A percentile compares a stretch with the other conserved stretches of the same genome.
Evolutionary conservation across 2,888 invertebrate species (phyloP).

Genomic region (Melipona beecheii): DNA sequence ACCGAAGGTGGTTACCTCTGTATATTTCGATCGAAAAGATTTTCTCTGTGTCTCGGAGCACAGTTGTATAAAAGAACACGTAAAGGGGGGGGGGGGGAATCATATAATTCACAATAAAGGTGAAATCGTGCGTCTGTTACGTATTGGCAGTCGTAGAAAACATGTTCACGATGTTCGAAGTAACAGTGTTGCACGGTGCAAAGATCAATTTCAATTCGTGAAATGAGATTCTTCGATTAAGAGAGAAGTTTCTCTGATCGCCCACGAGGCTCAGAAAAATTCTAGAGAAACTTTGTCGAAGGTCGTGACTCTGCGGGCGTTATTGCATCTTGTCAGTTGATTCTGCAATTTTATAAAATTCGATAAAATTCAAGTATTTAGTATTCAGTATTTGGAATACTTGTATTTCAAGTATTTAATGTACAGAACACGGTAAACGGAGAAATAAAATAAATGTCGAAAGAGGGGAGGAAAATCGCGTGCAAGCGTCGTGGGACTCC

Average conservation of each 20-base stretch:
- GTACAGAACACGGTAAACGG: too few species aligned
- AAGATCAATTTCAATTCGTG: not conserved
- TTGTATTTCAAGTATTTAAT: not conserved
- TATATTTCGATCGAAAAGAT: too few species aligned
- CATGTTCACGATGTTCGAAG: not conserved
- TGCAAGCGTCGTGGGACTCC: too few species aligned
- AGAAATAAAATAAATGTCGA: too few species aligned
- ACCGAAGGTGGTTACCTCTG: too few species aligned
- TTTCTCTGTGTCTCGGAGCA: too few species aligned
- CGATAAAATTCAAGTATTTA: not conserved
- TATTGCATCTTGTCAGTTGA: too few species aligned
- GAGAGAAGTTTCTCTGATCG: not conserved
- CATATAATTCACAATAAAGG: not conserved
- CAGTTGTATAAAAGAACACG: too few species aligned
- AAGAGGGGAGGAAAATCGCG: too few species aligned
- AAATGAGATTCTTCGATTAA: not conserved
- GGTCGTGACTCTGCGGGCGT: too few species aligned
- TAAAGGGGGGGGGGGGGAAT: not conserved
- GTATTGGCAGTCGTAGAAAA: not conserved
- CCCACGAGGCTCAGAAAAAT: not conserved
- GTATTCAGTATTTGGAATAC: not conserved
- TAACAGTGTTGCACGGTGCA: not conserved
- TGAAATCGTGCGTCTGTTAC: not conserved
- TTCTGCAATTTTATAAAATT: not conserved
- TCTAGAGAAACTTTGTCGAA: not conserved